These are phyloP conservation scores for Arge pagana DNA, from an alignment of 2,888 invertebrate genomes.

Conservation along the genomic window DNA sequence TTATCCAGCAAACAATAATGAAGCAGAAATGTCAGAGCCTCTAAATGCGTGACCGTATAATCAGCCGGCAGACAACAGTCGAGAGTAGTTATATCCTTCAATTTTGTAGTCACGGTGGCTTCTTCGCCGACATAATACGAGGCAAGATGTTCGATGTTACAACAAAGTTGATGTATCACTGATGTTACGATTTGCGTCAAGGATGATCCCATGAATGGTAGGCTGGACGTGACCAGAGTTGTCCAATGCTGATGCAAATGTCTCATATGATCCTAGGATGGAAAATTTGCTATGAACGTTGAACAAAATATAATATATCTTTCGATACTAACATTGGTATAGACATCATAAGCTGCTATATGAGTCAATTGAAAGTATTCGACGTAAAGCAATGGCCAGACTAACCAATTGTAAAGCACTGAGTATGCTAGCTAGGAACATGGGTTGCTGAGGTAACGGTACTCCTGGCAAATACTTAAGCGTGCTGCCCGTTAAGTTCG, in stretches of 20 bases:
- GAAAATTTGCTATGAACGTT: neutral
- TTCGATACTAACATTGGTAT: no score
- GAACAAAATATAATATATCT: no score
- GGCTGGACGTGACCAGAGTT: slow-evolving; percentile 75
- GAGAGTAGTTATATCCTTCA: slow-evolving; percentile 47
- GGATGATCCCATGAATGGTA: slow-evolving; percentile 79
- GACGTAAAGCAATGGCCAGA: neutral
- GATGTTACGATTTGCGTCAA: slow-evolving; percentile 77
- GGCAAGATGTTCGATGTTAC: slow-evolving; percentile 70
- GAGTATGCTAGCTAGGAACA: slow-evolving; percentile 79
- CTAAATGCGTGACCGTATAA: slow-evolving; percentile 77
- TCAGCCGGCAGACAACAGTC: slow-evolving; percentile 70
- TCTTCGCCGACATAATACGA: slow-evolving; percentile 53
- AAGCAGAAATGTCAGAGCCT: slow-evolving; percentile 76
- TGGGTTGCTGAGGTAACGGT: slow-evolving; percentile 77
- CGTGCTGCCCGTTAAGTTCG: slow-evolving; percentile 48
- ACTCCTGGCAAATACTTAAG: slow-evolving; percentile 69
- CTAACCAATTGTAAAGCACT: slow-evolving; percentile 70
- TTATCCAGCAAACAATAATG: slow-evolving; percentile 80
- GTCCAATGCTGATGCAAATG: slow-evolving; percentile 84
- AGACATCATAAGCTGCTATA: no score
- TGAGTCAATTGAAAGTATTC: slow-evolving; percentile 9
- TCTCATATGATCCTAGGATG: slow-evolving; percentile 65
- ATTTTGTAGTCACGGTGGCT: slow-evolving; percentile 34
- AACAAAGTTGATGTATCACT: slow-evolving; percentile 79